Conservation (phyloP, 2,888 invertebrate genomes). For the Tricholauxania praeusta region DNA sequence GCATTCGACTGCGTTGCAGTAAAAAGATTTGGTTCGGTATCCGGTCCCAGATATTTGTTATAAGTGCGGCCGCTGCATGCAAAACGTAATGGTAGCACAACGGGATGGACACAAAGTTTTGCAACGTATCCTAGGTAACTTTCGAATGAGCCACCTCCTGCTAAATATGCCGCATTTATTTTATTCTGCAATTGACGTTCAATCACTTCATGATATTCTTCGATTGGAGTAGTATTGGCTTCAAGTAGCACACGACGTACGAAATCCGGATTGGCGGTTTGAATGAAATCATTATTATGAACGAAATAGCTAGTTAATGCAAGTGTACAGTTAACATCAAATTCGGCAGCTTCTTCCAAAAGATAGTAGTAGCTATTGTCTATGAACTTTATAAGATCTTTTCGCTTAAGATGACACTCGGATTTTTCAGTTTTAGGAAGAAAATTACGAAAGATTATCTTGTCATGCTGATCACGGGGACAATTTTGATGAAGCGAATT, state of each 20-base stretch:
- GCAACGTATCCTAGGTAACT: slow-evolving; percentile 77
- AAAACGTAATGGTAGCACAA: slow-evolving; percentile 77
- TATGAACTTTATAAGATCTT: slow-evolving; percentile 60
- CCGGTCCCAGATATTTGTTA: slow-evolving; percentile 57
- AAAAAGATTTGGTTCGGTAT: slow-evolving; percentile 69
- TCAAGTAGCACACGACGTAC: slow-evolving; percentile 80
- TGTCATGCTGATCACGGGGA: slow-evolving; percentile 65
- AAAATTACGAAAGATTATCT: slow-evolving; percentile 54
- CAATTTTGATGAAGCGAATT: slow-evolving; percentile 77
- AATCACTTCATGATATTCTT: slow-evolving; percentile 74
- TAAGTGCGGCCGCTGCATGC: slow-evolving; percentile 81
- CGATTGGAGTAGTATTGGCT: slow-evolving; percentile 73
- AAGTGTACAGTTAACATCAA: slow-evolving; percentile 72
- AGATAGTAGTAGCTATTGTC: slow-evolving; percentile 73
- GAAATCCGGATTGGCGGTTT: slow-evolving; percentile 84
- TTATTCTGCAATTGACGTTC: slow-evolving; percentile 68
- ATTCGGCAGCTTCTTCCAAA: slow-evolving; percentile 78
- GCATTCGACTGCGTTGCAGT: slow-evolving; percentile 78
- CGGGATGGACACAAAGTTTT: slow-evolving; percentile 74
- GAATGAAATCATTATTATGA: slow-evolving; percentile 71
- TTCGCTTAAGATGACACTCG: slow-evolving; percentile 60
- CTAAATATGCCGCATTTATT: slow-evolving; percentile 77
- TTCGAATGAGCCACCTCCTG: slow-evolving; percentile 80
- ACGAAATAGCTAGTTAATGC: slow-evolving; percentile 60
- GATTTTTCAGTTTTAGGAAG: slow-evolving; percentile 49